A percentile compares a stretch with the other conserved stretches of the same genome.
phyloP scores from a whole-genome alignment of 2,888 invertebrate species.

The Thumatha senex region DNA sequence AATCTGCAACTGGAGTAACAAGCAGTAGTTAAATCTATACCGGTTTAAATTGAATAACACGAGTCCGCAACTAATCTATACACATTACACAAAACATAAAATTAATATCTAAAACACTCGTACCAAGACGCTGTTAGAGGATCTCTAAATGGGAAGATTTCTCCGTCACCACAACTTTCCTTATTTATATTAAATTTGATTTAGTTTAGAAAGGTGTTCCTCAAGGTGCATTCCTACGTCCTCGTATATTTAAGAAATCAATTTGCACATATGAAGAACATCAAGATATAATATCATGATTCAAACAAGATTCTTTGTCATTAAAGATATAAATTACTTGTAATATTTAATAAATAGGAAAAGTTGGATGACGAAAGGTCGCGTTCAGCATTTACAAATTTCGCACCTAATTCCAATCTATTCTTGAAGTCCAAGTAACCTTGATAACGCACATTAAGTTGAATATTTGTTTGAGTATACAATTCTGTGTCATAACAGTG shows the following conservation, averaged over 20 bases:
- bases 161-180: constrained; percentile 55
- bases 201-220: constrained; percentile 11
- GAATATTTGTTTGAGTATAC: constrained; percentile 46
- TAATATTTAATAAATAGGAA: constrained; percentile 42
- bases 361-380: constrained; percentile 45
- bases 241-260: neutral
- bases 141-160: constrained; percentile 49
- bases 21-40: constrained; percentile 19
- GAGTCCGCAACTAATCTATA: constrained; percentile 48
- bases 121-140: constrained; percentile 82
- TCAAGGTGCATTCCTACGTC: constrained; percentile 14
- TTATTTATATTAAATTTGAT: constrained; percentile 33
- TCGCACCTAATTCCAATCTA: constrained; percentile 79
- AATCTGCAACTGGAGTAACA: constrained; percentile 16
- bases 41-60: constrained; percentile 50
- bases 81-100: constrained; percentile 52
- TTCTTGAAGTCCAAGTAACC: constrained; percentile 82
- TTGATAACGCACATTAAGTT: constrained; percentile 51
- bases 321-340: neutral
- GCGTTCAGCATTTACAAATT: constrained; percentile 73
- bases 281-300: constrained; percentile 16
- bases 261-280: constrained; percentile 14
- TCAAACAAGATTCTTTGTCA: constrained; percentile 18
- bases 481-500: constrained; percentile 61
- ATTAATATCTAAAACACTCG: constrained; percentile 76